Evolutionary conservation across 2,113 vertebrate species (phyloP), one percentile per base, ranked within the genome.

Genomic region (Malurus melanocephalus): DNA sequence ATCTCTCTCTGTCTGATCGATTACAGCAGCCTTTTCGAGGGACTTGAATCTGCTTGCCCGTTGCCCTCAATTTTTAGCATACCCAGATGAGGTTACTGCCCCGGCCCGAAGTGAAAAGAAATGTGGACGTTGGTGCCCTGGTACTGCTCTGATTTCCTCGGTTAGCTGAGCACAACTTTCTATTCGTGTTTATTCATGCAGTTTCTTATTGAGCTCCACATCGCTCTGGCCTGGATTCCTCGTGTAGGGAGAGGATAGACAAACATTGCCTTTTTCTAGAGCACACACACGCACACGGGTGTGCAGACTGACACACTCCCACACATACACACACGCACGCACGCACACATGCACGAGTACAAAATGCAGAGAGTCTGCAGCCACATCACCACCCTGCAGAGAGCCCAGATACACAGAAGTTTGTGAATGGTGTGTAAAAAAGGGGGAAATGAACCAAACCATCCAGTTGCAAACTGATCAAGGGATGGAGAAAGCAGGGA

Each of bases 151-250:
- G 95, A 98, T 99, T 99, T 98, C 98, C 96, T 97, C 97, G 98
- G 97, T 98, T 98, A 99, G 98, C 98, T 99, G 98, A 98, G 97
- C 98, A 98, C 98, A 98, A 98, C 98, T 98, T 98, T 97, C 98
- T 97, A 98, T 99, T 98, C 97, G 98, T 98, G 98, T 98, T 97
- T 98, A 99, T 99, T 98, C 99, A 99, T 98, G 98, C 98, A 98
- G 97, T 51, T 60, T 97, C 96, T 98, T 96, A 98, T 98, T 98
- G 97, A 98, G 97, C 97, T 97, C 95, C 95, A 92, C 91, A 88
- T 97, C 91, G 94, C 94, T 90, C 90, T 95, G 95, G 97, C 97
- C 94, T 95, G 97, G 96, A 97, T 97, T 97, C 94, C 24, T 78
- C 56, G 28, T 94, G 93, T 71, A 85, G 87, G 88, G 92, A 90